Conservation (phyloP, 2,113 vertebrate species). For the Carollia perspicillata region DNA sequence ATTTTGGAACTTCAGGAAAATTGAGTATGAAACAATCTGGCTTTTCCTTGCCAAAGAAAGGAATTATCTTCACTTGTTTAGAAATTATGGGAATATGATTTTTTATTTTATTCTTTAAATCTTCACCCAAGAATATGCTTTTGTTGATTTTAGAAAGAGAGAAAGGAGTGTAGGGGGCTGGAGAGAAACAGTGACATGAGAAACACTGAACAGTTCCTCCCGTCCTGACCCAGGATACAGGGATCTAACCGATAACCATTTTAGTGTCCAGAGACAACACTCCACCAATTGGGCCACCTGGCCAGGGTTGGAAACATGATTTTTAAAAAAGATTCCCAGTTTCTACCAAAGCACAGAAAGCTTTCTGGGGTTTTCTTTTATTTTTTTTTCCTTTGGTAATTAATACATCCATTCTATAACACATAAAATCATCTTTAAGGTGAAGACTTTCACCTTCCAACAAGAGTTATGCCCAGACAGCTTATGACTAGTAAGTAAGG, state of each 20-base stretch:
- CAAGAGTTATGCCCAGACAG: neutral
- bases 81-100: neutral
- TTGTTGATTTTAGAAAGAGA: too few relatives aligned
- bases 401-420: neutral
- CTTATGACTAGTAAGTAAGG: neutral
- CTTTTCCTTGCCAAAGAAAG: conserved; percentile 1
- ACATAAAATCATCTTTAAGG: neutral
- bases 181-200: too few relatives aligned
- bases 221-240: too few relatives aligned
- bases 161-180: too few relatives aligned
- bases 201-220: too few relatives aligned
- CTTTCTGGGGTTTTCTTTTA: neutral
- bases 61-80: neutral
- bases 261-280: too few relatives aligned
- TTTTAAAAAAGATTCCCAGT: neutral
- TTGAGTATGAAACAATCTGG: neutral
- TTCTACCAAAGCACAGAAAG: neutral
- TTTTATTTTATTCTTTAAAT: neutral
- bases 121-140: too few relatives aligned
- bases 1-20: neutral
- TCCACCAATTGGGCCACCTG: too few relatives aligned
- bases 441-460: neutral
- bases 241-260: too few relatives aligned
- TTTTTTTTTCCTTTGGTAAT: neutral
- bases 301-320: neutral